Evolutionary conservation across 2,113 vertebrate genomes (phyloP), one percentile per base, ranked within the genome.

Genomic region (Myocastor coypus): DNA sequence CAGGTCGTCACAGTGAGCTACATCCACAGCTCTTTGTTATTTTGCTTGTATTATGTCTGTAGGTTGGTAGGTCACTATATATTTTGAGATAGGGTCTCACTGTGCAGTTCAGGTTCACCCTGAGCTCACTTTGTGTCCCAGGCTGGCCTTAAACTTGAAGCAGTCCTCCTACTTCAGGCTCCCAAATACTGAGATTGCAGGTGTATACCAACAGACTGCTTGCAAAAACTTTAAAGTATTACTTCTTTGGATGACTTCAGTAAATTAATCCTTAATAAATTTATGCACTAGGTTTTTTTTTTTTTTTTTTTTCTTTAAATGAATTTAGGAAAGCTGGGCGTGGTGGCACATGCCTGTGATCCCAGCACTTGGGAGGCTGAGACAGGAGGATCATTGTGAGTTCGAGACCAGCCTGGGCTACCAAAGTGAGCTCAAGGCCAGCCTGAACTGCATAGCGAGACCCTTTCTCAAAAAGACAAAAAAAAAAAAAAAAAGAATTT

Each of bases 201-300:
- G 40, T 22, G 24, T 50, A 14, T 26, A 50, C 28, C 75, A 50
- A 28, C 42, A 50, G 14, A 50, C 28, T 26, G 3, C 7, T 50
- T 78, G 12, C 30, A 78, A 78, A 78, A 50, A 19, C 42, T 78
- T 32, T 75, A 59, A 66, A 89, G 16, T 87, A 26, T 80, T 34
- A n/a, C 52, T 42, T 91, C 55, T n/a, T 88, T 83, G 88, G 78
- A 59, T 84, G 46, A 68, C 80, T 34, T 96, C 57, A 89, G 64
- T 64, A 90, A 59, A 80, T 84, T 77, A 69, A 64, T 95, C 14
- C 30, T 87, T 14, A 63, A 3, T 71, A 93, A 42, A 61, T 85
- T 14, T 82, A 24, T 16, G 0, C 17, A 4, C 16, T 57, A 57
- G 55, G 16, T 2, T 57, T 57, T 57, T 57, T 57, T 57, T 16